Evolutionary conservation across 2,113 vertebrate species (phyloP), one percentile per base, ranked within the genome.

Genomic region (Halcyon malimbica): DNA sequence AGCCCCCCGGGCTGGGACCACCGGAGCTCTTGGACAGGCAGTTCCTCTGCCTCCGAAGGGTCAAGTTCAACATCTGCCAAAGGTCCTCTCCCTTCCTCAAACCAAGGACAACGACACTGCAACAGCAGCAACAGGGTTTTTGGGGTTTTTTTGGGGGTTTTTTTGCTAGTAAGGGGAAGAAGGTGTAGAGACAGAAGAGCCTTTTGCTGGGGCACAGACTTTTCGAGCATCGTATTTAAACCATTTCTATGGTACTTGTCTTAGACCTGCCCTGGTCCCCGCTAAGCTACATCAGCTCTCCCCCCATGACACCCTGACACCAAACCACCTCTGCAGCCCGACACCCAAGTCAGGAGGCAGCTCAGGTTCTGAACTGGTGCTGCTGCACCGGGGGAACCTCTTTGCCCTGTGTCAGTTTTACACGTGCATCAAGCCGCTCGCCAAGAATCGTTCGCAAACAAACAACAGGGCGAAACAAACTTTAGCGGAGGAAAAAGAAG

Each of bases 31-130:
- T 63, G 62, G 18, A 18, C 63, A 23, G 31, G 29, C 50, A 16
- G 33, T 1, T 65, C 63, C 81, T 50, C 51, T 2, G 10, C 42
- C 51, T 50, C 51, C 69, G 5, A 5, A 56, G 42, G 56, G 6
- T 21, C 25, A 13, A 11, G 57, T 12, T 10, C 5, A 28, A 12
- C 1, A 4, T 9, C 18, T 11, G 39, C 39, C 23, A 8, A 16
- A 29, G n/a, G 12, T 5, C 9, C 29, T 28, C 41, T 8, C 2
- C 3, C 31, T 13, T 14, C 51, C 77, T 2, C 21, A 21, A 28
- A 5, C 37, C 3, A 3, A 59, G 44, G 51, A 18, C 82, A 62
- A 4, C 1, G 1, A 16, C 3, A 9, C 11, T 2, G 17, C 3
- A 24, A 25, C 1, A 13, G 6, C 76, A 21, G 50, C 21, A 23